Evolutionary conservation across 2,113 vertebrate species (phyloP).

Genomic region (Lophura nycthemera): DNA sequence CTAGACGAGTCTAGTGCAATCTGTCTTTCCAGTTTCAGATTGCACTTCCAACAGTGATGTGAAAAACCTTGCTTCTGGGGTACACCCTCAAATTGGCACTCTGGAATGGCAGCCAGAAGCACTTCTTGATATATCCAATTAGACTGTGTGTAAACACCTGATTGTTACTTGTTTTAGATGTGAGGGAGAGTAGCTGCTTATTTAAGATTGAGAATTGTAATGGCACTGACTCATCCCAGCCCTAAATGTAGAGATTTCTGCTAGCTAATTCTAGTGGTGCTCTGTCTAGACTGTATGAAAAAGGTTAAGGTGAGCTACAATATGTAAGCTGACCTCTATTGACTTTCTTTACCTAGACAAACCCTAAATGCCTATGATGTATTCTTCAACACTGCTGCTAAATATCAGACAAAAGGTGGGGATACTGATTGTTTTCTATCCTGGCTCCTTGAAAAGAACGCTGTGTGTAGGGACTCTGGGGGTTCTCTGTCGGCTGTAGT

Average conservation of each 20-base stretch:
- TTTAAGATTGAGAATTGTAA: neutral
- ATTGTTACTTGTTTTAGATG: neutral
- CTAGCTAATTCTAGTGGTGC: constrained; percentile 36
- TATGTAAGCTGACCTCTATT: constrained; percentile 69
- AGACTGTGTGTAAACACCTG: neutral
- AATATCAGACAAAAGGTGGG: constrained; percentile 73
- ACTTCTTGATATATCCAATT: neutral
- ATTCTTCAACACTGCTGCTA: constrained; percentile 74
- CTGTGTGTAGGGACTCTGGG: constrained; percentile 45
- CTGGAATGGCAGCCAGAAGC: neutral
- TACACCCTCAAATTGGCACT: neutral
- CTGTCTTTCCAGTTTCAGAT: neutral
- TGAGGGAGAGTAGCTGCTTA: neutral
- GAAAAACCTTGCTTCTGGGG: constrained; percentile 8
- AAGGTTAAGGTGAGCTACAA: constrained; percentile 72
- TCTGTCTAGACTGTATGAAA: constrained; percentile 68
- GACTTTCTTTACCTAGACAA: constrained; percentile 74
- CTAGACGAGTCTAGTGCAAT: neutral
- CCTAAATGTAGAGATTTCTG: neutral
- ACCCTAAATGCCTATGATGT: constrained; percentile 73
- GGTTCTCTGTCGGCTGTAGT: constrained; percentile 29
- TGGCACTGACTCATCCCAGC: neutral
- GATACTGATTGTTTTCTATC: constrained; percentile 69
- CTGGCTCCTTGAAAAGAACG: constrained; percentile 65
- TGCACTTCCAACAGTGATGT: neutral